Conservation (phyloP, 2,888 invertebrate genomes). For the Erebia ligea region DNA sequence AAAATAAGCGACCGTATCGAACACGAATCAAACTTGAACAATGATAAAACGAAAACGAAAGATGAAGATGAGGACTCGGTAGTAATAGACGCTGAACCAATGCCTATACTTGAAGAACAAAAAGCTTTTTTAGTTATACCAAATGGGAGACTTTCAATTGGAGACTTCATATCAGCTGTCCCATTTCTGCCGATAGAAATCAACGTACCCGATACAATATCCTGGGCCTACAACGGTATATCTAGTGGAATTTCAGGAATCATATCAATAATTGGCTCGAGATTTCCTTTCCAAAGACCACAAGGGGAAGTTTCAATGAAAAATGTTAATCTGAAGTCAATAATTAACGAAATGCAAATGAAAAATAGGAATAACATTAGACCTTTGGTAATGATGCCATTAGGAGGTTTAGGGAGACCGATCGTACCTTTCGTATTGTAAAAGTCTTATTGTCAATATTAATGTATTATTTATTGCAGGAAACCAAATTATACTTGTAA, state of each 20-base stretch:
- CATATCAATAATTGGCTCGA: constrained; percentile 63
- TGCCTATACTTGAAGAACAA: constrained; percentile 42
- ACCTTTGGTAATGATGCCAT: constrained; percentile 59
- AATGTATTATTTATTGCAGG: neutral
- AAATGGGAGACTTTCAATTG: constrained; percentile 58
- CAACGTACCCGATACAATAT: constrained; percentile 84
- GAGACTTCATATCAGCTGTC: constrained; percentile 77
- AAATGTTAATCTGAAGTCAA: constrained; percentile 45
- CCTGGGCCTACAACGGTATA: constrained; percentile 68
- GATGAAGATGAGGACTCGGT: constrained; percentile 59
- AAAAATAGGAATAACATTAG: constrained; percentile 40
- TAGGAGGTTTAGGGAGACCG: constrained; percentile 41
- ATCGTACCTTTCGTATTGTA: constrained; percentile 46
- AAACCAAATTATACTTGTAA: neutral
- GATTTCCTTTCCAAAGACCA: constrained; percentile 52
- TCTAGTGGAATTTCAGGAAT: constrained; percentile 53
- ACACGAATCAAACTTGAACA: constrained; percentile 22
- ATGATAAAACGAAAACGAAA: constrained; percentile 40
- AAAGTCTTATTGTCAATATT: neutral
- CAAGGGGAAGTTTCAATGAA: constrained; percentile 18
- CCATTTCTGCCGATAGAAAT: constrained; percentile 85
- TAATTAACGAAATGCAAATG: constrained; percentile 49
- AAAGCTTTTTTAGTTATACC: constrained; percentile 53
- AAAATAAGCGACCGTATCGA: constrained; percentile 24
- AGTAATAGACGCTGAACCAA: constrained; percentile 56